Evolutionary conservation across 1,140 invertebrate species (phyloP).

Genomic region (Panagrolaimus sp.): DNA sequence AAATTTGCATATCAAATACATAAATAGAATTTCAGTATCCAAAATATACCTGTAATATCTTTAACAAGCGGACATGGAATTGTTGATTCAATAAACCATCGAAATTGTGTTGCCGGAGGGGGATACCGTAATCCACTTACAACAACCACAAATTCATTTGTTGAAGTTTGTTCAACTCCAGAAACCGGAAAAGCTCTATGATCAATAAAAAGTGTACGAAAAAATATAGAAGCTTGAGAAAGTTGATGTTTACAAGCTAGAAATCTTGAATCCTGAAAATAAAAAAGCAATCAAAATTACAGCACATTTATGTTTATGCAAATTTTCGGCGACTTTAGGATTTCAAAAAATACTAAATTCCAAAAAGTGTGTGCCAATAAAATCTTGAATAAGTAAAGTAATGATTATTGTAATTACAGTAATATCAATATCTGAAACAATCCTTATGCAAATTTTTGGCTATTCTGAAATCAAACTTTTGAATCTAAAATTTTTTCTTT

Average conservation of each 20-base stretch:
- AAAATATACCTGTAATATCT: constrained; percentile 46
- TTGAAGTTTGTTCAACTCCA: constrained; percentile 32
- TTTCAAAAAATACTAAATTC: too few species aligned
- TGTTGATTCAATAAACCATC: constrained; percentile 55
- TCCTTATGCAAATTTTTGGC: too few species aligned
- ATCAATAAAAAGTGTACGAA: constrained; percentile 54
- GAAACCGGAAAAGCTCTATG: constrained; percentile 44
- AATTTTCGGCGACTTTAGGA: too few species aligned
- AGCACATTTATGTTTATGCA: too few species aligned
- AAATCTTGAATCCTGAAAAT: constrained; percentile 51
- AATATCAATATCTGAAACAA: too few species aligned
- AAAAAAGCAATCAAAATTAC: too few species aligned
- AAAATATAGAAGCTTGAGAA: constrained; percentile 55
- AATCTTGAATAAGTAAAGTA: too few species aligned
- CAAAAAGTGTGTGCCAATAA: too few species aligned
- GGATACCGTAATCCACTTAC: constrained; percentile 52
- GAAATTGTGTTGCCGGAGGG: constrained; percentile 51
- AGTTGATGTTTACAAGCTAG: constrained; percentile 58
- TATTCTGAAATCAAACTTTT: too few species aligned
- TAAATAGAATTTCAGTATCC: not conserved
- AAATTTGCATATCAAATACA: not conserved
- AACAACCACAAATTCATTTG: constrained; percentile 50
- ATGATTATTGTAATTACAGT: too few species aligned
- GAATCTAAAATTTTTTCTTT: too few species aligned
- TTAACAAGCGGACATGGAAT: constrained; percentile 52